Evolutionary conservation across 1,140 invertebrate genomes (phyloP), one percentile per base, ranked within the genome.

Genomic region (Portunus trituberculatus): DNA sequence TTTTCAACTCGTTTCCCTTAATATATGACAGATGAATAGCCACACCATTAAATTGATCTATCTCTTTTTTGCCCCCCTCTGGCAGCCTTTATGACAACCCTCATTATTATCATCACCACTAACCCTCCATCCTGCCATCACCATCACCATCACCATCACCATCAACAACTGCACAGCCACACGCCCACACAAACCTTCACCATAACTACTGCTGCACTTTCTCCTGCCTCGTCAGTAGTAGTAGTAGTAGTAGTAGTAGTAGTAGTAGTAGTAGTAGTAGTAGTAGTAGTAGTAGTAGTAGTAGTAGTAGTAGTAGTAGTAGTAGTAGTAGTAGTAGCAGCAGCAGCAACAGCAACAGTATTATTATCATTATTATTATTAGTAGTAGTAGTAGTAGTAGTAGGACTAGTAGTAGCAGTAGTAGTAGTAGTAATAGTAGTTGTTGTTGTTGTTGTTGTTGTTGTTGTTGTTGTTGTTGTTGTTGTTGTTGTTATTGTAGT

Each of bases 221-320:
- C n/a, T 25, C 20, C 0, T n/a, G n/a, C 20, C 1, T 76, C 20
- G n/a, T 76, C 67, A n/a, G 67, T 76, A n/a, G 67, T n/a, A 76
- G 25, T 76, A 76, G 67, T 76, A 76, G 67, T 76, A 76, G 67
- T 76, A 76, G 67, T 76, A 76, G 67, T 76, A 76, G 67, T 76
- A 76, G 67, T 76, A n/a, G 67, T 76, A 76, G 67, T n/a, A 76
- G 67, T 76, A 76, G 67, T 76, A 76, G 67, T 76, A 76, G 67
- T 76, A 16, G 67, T 76, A 76, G 52, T 76, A 76, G 20, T 2
- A 16, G 52, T 10, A 59, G 52, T 59, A 59, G 52, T 59, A 59
- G 52, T 59, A 59, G 2, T 59, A 59, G 52, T 10, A 59, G 52
- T 59, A 59, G 2, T 14, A 14, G 0, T 59, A 14, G 8, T 59